A percentile compares a stretch with the other conserved stretches of the same genome.
phyloP scores from a whole-genome alignment of 2,888 invertebrate species.

The Frankliniella fusca region DNA sequence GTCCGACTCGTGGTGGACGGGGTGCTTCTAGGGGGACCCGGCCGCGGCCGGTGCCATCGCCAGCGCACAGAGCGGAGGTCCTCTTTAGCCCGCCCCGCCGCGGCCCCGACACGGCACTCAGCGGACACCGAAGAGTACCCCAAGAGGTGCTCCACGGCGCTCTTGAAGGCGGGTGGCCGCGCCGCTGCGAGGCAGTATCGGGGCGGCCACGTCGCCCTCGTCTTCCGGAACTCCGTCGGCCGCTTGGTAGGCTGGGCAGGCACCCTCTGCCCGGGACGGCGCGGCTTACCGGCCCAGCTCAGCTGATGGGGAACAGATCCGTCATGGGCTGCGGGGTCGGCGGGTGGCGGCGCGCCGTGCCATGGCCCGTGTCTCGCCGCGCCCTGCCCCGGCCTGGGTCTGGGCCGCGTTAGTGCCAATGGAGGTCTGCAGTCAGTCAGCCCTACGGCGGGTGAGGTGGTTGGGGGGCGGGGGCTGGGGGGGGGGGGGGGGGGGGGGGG shows the following conservation, averaged over 20 bases:
- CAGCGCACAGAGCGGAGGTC: not conserved
- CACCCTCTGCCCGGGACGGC: not conserved
- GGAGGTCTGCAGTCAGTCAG: slow-evolving; percentile 12
- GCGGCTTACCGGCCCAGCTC: not conserved
- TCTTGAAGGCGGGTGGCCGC: no score
- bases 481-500: not conserved
- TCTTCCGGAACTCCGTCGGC: not conserved
- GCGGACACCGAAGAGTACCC: not conserved
- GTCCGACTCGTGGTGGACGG: slow-evolving; percentile 11
- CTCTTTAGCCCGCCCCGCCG: not conserved
- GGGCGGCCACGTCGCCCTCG: not conserved
- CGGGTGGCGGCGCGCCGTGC: no score
- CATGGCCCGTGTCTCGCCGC: no score
- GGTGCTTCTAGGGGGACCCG: not conserved
- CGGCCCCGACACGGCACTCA: not conserved
- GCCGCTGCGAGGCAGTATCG: not conserved
- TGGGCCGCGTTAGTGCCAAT: slow-evolving; percentile 15
- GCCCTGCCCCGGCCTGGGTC: not conserved
- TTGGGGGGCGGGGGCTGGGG: no score
- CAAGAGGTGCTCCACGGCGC: not conserved
- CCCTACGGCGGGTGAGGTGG: not conserved
- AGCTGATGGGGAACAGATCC: slow-evolving; percentile 5
- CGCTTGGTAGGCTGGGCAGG: not conserved
- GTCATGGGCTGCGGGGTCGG: not conserved
- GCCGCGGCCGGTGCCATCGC: not conserved